Base-by-base conservation (phyloP, 1,140 invertebrate species). In the Ceratosolen fusciceps region DNA sequence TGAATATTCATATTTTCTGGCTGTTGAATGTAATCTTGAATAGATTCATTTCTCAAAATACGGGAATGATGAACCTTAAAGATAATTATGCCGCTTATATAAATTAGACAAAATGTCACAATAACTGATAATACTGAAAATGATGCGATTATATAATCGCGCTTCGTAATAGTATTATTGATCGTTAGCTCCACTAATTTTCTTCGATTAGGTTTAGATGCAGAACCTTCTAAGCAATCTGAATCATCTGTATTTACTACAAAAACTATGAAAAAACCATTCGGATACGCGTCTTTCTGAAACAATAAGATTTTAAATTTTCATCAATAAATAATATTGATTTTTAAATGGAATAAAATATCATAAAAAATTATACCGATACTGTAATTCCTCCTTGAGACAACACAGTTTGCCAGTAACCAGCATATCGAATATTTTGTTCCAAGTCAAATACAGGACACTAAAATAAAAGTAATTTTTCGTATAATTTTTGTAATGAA, bases 251-350 rank as follows among this genome's bases (percentile, higher is more conserved):
- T 92, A 89, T 96, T 95, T 73, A 96, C 93, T 24, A 96, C 94
- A 82, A 97, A 92, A 1, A 97, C 95, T 58, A 97, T 92, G 88
- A 95, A 97, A 87, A 97, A 95, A 14, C 95, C 95, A 65, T 91
- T 81, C 1, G 94, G 94, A 86, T 87, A 90, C 54, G 81, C 81
- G 62, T 87, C 84, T 84, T 77, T 87, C 88, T 90, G 74, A 67
- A 88, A 85, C 2, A 80, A 56, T 47, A 49, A 37, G 21, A 16
- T 26, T 37, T 56, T 7, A 58, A 73, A 24, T 62, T 71, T 60
- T 37, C 29, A 29, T 58, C 9, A 56, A 82, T 71, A 39, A 5
- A 29, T 65, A 68, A 21, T 58, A 14, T 60, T 43, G 43, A 65
- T 37, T 49, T 68, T 39, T 31, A 73, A 31, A 39, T 82, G 29